A percentile compares a stretch with the other conserved stretches of the same genome.
Evolutionary conservation across 2,113 vertebrate species (phyloP).

Genomic region (Dipodomys stephensi): DNA sequence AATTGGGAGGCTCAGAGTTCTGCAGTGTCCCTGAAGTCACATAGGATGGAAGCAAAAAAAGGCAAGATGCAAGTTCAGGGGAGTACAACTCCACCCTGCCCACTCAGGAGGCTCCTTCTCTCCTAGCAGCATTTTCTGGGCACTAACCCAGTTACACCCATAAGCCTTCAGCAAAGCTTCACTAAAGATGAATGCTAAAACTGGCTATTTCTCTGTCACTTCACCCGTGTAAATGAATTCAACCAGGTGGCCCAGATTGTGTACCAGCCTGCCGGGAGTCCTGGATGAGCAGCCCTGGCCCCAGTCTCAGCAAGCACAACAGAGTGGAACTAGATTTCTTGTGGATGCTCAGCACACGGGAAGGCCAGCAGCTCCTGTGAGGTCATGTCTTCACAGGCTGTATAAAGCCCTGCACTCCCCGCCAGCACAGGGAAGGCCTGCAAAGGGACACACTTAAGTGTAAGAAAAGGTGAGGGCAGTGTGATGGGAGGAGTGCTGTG

Average conservation of each 20-base stretch:
- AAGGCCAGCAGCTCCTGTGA: not conserved
- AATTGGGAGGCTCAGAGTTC: not conserved
- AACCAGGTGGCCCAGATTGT: not conserved
- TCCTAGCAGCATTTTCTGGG: not conserved
- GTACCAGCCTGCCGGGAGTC: not conserved
- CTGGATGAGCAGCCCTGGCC: rapidly evolving
- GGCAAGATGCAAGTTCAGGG: not conserved
- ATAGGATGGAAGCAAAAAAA: not conserved
- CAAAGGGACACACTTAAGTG: not conserved
- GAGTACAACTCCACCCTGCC: not conserved
- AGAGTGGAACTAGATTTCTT: not conserved
- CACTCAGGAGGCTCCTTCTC: not conserved
- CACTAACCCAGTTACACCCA: not conserved
- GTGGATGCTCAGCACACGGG: not conserved
- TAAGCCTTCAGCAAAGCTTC: not conserved
- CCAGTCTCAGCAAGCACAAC: not conserved
- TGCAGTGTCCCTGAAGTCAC: not conserved
- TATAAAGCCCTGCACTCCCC: not conserved
- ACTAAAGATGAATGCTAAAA: not conserved
- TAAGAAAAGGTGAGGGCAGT: not conserved
- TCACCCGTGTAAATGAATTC: not conserved
- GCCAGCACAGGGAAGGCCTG: too few species aligned
- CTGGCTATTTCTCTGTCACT: not conserved
- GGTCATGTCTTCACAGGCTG: not conserved
- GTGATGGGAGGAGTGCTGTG: not conserved